Evolutionary conservation across 2,888 invertebrate genomes (phyloP), one percentile per base, ranked within the genome.

Genomic region (Kryphioiulus occultus): DNA sequence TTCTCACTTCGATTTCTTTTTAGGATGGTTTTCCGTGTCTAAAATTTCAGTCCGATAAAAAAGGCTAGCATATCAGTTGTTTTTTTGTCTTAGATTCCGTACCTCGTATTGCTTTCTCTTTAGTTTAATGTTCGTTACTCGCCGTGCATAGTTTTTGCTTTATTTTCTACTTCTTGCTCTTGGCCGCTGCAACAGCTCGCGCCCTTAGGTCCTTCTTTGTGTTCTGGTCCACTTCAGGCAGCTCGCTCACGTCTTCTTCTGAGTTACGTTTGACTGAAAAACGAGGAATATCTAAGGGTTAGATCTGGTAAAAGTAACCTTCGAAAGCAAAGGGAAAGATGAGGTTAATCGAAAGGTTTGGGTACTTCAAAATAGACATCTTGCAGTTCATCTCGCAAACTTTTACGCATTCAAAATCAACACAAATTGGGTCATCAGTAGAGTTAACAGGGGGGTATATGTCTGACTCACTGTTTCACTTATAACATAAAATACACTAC

Each of bases 191-290:
- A 30, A 82, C 32, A 32, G 89, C 88, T 82, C 90, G 89, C 47
- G 89, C 88, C 35, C 90, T 89, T 39, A 91, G 88, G 82, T 90
- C 90, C 92, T 96, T 96, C 93, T 95, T 95, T 44, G 95, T 96
- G 91, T 96, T 96, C 93, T 97, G 97, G 92, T 98, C 97, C 88
- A 97, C 98, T 93, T 98, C 98, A 0, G 98, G 97, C 89, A 98
- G 93, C 91, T 98, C 97, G 87, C 96, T 97, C 12, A 92, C 91
- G 90, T 97, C 96, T 89, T 96, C 96, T 53, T 94, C 93, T 15
- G 91, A 93, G 39, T 92, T 92, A 59, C 93, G 92, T 93, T 95
- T 95, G 89, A 92, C 95, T 95, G 92, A 90, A 30, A 32, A 84
- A 7, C 22, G 22, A 32, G 4, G 39, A 17, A 32, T 35, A 35